A percentile compares a stretch with the other conserved stretches of the same genome.
Conservation (phyloP, 2,797 vertebrate genomes). For the Loriculus beryllinus region DNA sequence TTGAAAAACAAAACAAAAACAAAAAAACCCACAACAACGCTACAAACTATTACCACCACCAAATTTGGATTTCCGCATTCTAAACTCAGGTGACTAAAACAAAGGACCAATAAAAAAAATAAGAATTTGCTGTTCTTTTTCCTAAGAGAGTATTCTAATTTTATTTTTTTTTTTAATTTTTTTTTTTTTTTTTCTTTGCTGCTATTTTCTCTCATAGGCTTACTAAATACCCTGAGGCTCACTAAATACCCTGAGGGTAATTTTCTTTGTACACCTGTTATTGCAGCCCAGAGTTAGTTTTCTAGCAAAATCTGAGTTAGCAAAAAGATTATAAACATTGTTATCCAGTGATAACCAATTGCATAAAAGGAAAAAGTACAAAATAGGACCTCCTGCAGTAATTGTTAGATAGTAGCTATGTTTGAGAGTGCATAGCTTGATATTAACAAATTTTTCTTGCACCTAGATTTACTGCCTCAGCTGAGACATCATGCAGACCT, state of each 20-base stretch:
- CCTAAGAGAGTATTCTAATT: not conserved
- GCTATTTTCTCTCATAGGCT: not conserved
- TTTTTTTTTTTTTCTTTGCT: not conserved
- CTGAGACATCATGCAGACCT: not conserved
- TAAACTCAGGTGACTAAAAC: not conserved
- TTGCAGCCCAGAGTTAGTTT: not conserved
- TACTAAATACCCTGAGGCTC: not conserved
- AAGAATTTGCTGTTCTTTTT: not conserved
- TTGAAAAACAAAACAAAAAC: too few species aligned
- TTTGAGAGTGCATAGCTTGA: not conserved
- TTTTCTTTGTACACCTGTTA: not conserved
- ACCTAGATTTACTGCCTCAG: not conserved
- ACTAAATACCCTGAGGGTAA: not conserved
- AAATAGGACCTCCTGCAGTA: not conserved
- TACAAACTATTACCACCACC: not conserved
- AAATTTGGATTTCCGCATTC: not conserved
- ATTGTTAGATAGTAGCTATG: not conserved
- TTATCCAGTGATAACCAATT: not conserved
- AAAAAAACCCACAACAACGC: rapidly evolving
- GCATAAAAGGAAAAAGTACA: not conserved
- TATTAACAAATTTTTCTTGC: not conserved
- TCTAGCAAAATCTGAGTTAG: not conserved
- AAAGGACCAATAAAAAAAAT: not conserved
- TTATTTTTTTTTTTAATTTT: not conserved
- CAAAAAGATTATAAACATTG: not conserved